phyloP scores from a whole-genome alignment of 2,113 vertebrate species.

The Otus sunia region DNA sequence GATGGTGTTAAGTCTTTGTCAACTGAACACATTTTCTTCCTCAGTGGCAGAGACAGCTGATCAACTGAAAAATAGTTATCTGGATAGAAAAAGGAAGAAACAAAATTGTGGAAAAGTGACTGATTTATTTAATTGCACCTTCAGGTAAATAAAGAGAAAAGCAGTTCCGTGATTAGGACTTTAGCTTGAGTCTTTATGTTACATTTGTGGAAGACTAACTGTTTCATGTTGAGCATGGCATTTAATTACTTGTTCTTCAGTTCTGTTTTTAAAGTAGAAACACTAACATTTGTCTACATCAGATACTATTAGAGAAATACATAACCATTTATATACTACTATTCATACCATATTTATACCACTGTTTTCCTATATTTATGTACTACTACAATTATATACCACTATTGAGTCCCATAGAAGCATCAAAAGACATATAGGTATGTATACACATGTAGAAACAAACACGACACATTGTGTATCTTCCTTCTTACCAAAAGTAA shows the following conservation, averaged over 20 bases:
- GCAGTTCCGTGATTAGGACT: neutral
- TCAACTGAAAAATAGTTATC: neutral
- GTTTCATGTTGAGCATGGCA: neutral
- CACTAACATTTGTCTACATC: neutral
- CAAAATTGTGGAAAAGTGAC: neutral
- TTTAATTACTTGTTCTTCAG: neutral
- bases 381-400: neutral
- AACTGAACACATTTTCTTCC: neutral
- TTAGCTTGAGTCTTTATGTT: neutral
- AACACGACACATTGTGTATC: fast-evolving
- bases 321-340: neutral
- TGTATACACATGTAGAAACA: neutral
- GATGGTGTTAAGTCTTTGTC: neutral
- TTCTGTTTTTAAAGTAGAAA: neutral
- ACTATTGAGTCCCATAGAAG: neutral
- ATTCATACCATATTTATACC: neutral
- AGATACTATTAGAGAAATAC: neutral
- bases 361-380: neutral
- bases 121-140: neutral
- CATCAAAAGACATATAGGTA: neutral
- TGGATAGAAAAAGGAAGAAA: neutral
- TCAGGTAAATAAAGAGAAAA: neutral
- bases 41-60: neutral
- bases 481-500: neutral
- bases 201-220: neutral